Evolutionary conservation across 1,140 invertebrate genomes (phyloP).

Genomic region (Cyclargus thomasi): DNA sequence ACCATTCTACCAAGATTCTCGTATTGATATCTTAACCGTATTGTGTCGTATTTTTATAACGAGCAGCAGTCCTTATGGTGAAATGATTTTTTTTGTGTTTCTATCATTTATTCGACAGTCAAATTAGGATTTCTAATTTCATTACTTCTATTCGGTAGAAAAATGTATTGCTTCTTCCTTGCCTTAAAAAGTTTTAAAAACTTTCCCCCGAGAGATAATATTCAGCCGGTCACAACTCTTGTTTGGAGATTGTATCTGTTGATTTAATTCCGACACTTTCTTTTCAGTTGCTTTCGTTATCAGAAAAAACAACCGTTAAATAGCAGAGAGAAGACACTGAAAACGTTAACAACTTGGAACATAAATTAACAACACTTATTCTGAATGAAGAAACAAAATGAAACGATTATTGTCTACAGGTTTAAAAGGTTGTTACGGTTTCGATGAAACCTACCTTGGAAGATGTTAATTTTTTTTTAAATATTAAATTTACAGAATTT

Average conservation of each 20-base stretch:
- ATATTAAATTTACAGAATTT: too few species aligned
- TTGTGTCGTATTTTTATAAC: too few species aligned
- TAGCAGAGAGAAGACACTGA: conserved; percentile 28
- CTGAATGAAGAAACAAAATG: conserved; percentile 15
- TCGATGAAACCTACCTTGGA: not conserved
- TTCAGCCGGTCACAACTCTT: conserved; percentile 46
- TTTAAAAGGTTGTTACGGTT: conserved; percentile 4
- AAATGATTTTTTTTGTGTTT: too few species aligned
- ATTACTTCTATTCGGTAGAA: conserved; percentile 65
- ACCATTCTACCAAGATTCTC: too few species aligned
- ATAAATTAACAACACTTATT: conserved; percentile 28
- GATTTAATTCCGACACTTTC: conserved; percentile 63
- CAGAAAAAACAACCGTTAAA: conserved; percentile 38
- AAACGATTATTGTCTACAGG: not conserved
- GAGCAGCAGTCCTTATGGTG: too few species aligned
- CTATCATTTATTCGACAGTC: conserved; percentile 40
- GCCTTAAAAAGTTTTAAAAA: conserved; percentile 29
- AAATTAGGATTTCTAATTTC: conserved; percentile 53
- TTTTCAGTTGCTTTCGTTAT: conserved; percentile 40
- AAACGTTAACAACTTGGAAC: conserved; percentile 28
- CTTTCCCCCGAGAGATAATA: conserved; percentile 48
- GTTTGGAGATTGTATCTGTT: conserved; percentile 55
- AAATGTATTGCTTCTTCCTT: conserved; percentile 58
- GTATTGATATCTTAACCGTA: too few species aligned
- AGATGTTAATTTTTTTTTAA: too few species aligned